Evolutionary conservation across 2,797 vertebrate species (phyloP), one percentile per base, ranked within the genome.

Genomic region (Lutjanus argentimaculatus): DNA sequence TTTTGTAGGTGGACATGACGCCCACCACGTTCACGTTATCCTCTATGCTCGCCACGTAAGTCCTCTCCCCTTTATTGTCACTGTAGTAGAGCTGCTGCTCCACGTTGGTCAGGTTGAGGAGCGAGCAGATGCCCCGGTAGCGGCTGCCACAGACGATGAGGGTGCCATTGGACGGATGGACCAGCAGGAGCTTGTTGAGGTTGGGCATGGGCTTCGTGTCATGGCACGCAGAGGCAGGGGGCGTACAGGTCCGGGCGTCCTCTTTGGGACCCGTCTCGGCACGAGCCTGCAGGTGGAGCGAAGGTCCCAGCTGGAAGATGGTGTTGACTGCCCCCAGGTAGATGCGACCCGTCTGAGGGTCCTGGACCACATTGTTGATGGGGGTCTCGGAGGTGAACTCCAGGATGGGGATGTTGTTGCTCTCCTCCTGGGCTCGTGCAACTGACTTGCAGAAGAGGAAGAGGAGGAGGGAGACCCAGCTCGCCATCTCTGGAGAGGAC

Each of bases 31-130:
- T 96, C 62, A 99, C 97, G 0, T 90, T 91, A 77, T 98, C 97
- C 43, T 99, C 98, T 0, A 97, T 98, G 92, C 98, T 99, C 43
- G 97, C 96, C n/a, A 99, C 98, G 3, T 99, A 99, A 49, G 98
- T 99, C 91, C 96, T 96, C 90, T 99, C 96, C 1, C 98, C 98
- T 0, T 98, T 97, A 72, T 87, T 95, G 57, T 99, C 97, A 2
- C 97, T 96, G 4, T 99, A 99, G 90, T 98, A 97, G 70, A 96
- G 92, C 88, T 90, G 88, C 11, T 91, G 75, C 0, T 95, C 96
- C 80, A 99, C 95, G 10, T 99, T 95, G 79, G 94, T 95, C 43
- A 99, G 92, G 69, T 97, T 94, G 1, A 95, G 95, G 72, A 99
- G 95, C 48, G 98, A 97, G 75, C 98, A 99, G 88, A 99, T 98